phyloP scores from a whole-genome alignment of 2,888 invertebrate species.

The Tetheella fluctuosa region DNA sequence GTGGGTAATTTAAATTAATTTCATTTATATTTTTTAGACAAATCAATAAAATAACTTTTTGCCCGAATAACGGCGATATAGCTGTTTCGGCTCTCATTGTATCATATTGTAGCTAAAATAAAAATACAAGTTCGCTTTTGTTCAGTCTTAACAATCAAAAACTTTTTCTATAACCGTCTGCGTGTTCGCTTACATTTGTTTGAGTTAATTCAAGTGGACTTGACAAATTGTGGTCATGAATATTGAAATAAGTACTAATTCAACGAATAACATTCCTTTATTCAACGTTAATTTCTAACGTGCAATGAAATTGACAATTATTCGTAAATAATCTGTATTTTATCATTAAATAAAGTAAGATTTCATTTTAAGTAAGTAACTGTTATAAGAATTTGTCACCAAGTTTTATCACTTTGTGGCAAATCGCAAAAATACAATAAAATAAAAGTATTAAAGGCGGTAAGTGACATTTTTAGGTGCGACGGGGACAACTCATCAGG shows the following conservation, averaged over 20 bases:
- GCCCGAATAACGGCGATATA: too few species aligned
- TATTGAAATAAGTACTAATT: too few species aligned
- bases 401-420: constrained; percentile 14
- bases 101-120: constrained; percentile 23
- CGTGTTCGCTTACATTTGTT: constrained; percentile 45
- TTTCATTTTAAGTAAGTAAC: too few species aligned
- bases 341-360: too few species aligned
- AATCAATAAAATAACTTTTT: too few species aligned
- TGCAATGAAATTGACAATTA: too few species aligned
- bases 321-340: too few species aligned
- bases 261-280: too few species aligned
- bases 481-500: constrained; percentile 31
- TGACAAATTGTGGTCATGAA: not conserved
- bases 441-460: constrained; percentile 23
- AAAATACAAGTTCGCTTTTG: constrained; percentile 33
- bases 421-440: constrained; percentile 25
- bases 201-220: constrained; percentile 36
- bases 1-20: too few species aligned
- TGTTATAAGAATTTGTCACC: not conserved
- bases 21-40: too few species aligned
- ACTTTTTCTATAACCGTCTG: constrained; percentile 51
- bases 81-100: not conserved
- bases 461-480: constrained; percentile 13
- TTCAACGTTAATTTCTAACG: too few species aligned
- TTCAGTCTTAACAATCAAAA: constrained; percentile 30